Evolutionary conservation across 2,113 vertebrate species (phyloP).

Genomic region (Trochalopteron elliotii): DNA sequence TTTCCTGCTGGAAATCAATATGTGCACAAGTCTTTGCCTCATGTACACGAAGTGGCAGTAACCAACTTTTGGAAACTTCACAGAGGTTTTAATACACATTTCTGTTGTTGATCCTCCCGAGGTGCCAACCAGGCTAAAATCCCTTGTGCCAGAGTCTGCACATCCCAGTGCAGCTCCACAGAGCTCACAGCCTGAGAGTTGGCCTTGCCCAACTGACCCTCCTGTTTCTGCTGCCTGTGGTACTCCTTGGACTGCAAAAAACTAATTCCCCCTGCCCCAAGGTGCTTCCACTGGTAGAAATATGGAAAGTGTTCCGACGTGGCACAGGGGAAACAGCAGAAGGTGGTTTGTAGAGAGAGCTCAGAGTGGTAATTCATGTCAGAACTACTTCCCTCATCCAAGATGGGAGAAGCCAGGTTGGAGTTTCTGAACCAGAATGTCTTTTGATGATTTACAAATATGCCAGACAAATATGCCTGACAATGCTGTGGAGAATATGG

Average conservation of each 20-base stretch:
- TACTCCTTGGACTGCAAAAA: background rate
- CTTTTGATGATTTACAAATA: background rate
- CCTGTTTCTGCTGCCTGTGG: background rate
- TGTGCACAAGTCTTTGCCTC: background rate
- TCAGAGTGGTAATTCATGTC: background rate
- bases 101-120: background rate
- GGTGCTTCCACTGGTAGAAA: background rate
- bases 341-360: background rate
- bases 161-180: rapidly evolving
- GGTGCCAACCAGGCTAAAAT: background rate
- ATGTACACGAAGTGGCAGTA: background rate
- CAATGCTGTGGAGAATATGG: background rate
- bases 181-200: background rate
- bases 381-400: background rate
- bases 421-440: background rate
- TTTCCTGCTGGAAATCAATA: background rate
- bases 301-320: background rate
- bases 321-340: background rate
- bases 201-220: too few relatives aligned
- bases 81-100: background rate
- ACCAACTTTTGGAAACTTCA: background rate
- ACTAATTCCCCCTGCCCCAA: background rate
- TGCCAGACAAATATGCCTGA: background rate
- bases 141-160: background rate
- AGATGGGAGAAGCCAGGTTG: background rate